Conservation (phyloP, 2,888 invertebrate species). For the Megastigmus dorsalis region DNA sequence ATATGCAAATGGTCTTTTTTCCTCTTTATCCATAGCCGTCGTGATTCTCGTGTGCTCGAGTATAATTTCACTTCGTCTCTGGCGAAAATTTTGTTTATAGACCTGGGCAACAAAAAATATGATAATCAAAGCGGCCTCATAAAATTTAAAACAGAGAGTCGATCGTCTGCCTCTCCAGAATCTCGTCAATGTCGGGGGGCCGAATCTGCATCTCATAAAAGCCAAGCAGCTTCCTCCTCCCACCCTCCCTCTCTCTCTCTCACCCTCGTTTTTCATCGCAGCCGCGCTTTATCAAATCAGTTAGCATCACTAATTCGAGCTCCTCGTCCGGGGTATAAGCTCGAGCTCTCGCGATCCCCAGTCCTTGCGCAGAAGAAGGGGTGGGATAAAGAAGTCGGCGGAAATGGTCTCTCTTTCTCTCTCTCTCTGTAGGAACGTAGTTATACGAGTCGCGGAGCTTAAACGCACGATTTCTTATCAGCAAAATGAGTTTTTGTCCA, state of each 20-base stretch:
- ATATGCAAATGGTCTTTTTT: no score
- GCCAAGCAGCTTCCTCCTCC: background rate
- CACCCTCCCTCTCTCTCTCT: background rate
- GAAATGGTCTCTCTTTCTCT: background rate
- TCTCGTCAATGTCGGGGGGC: no score
- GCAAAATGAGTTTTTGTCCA: constrained; percentile 49
- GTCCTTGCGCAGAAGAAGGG: background rate
- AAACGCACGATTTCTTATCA: constrained; percentile 47
- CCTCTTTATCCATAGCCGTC: no score
- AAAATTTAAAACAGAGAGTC: constrained; percentile 5
- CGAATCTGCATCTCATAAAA: no score
- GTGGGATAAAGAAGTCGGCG: constrained; percentile 7
- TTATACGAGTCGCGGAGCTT: constrained; percentile 29
- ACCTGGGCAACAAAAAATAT: background rate
- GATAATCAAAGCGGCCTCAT: background rate
- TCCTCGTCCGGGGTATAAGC: background rate
- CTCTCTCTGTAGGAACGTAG: no score
- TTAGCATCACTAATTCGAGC: constrained; percentile 41
- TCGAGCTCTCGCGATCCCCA: no score
- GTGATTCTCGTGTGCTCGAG: no score
- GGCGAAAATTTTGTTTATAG: no score
- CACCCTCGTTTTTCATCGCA: background rate
- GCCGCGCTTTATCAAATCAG: constrained; percentile 32
- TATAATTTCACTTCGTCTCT: no score
- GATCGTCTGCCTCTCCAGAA: background rate